phyloP scores from a whole-genome alignment of 2,113 vertebrate species.

The Vidua macroura region DNA sequence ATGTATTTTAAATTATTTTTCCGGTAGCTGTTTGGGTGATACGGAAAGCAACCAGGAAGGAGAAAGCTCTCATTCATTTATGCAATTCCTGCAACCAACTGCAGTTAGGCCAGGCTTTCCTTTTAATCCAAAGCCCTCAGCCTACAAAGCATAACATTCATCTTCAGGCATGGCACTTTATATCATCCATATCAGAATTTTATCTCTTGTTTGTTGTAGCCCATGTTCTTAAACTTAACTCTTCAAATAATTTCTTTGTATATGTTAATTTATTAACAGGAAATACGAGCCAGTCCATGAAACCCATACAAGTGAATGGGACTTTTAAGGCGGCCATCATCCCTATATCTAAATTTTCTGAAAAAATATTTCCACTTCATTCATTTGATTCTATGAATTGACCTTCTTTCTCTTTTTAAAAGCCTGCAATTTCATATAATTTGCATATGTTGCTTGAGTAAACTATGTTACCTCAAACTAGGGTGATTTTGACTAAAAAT shows the following conservation, averaged over 20 bases:
- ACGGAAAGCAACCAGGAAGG: not conserved
- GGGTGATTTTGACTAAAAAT: not conserved
- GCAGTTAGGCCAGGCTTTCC: not conserved
- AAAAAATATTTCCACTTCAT: not conserved
- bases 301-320: not conserved
- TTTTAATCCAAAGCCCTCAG: not conserved
- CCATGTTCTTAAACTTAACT: not conserved
- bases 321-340: not conserved
- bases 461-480: not conserved
- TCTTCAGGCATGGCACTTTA: not conserved
- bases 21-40: not conserved
- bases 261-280: not conserved
- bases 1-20: not conserved
- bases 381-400: not conserved
- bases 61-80: not conserved
- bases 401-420: conserved; percentile 4
- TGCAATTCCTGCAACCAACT: not conserved
- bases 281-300: not conserved
- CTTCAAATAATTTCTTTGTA: not conserved
- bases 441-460: not conserved
- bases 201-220: not conserved
- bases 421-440: not conserved
- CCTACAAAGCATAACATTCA: not conserved
- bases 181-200: not conserved
- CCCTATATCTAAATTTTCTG: not conserved